phyloP scores from a whole-genome alignment of 2,888 invertebrate genomes.

The Hetaerina titia region DNA sequence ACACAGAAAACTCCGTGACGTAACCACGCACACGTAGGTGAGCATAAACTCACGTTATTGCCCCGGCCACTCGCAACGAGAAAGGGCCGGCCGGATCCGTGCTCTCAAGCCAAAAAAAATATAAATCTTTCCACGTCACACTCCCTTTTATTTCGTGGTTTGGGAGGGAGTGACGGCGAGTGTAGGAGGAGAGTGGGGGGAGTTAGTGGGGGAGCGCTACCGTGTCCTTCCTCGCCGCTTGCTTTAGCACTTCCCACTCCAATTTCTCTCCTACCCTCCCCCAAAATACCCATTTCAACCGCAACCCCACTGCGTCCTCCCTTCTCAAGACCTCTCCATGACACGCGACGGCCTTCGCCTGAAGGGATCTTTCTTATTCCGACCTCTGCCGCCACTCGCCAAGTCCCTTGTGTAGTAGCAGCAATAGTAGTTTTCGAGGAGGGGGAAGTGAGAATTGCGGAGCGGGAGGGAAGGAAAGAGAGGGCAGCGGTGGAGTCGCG shows the following conservation, averaged over 20 bases:
- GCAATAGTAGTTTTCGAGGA: neutral
- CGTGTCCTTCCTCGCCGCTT: neutral
- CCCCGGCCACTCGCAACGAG: neutral
- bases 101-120: neutral
- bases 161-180: neutral
- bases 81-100: neutral
- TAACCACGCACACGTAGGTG: no score
- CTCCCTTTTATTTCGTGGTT: neutral
- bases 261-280: neutral
- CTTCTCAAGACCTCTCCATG: neutral
- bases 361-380: neutral
- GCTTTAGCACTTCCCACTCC: neutral
- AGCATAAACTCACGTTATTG: no score
- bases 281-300: neutral
- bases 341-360: conserved; percentile 28
- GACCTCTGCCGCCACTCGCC: neutral
- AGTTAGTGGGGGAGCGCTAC: neutral
- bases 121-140: neutral
- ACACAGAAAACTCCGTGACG: no score
- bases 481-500: no score
- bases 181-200: neutral
- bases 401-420: neutral
- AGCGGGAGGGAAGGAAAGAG: neutral
- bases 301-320: neutral
- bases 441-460: neutral